These are phyloP conservation scores for Noctua comes DNA, from an alignment of 2,888 invertebrate species.

Conservation along the genomic window DNA sequence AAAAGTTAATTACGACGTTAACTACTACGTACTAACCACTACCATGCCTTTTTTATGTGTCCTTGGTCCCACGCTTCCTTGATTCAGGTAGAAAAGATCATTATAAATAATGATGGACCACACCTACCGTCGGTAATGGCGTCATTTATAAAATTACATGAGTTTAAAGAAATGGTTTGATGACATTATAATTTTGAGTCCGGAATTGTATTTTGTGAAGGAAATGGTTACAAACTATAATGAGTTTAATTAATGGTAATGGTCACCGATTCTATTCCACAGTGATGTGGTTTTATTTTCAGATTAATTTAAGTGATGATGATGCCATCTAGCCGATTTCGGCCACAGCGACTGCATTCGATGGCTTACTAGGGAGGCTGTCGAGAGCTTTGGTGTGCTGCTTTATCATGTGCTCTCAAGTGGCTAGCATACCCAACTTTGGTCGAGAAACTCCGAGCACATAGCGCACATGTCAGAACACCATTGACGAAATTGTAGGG, in stretches of 20 bases:
- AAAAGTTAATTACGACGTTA: constrained; percentile 17
- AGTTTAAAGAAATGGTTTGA: constrained; percentile 17
- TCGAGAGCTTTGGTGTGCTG: no score
- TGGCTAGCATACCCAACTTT: no score
- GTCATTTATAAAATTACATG: constrained; percentile 44
- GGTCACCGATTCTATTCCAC: neutral
- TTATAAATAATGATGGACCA: constrained; percentile 42
- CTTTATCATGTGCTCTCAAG: no score
- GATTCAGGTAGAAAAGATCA: constrained; percentile 36
- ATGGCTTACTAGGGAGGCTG: no score
- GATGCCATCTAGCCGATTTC: no score
- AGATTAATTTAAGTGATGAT: neutral
- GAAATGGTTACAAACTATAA: neutral
- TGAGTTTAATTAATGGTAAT: constrained; percentile 16
- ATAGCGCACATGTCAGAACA: no score
- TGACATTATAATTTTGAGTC: constrained; percentile 40
- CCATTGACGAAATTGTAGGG: no score
- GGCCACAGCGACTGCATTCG: no score
- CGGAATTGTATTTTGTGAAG: neutral
- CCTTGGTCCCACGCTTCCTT: constrained; percentile 49
- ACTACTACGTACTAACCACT: constrained; percentile 31
- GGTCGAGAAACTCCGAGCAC: no score
- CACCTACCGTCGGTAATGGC: constrained; percentile 21
- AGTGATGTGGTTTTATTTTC: neutral
- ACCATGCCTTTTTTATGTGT: constrained; percentile 34